A percentile compares a stretch with the other conserved stretches of the same genome.
Evolutionary conservation across 2,113 vertebrate genomes (phyloP).

Genomic region (Callospermophilus lateralis): DNA sequence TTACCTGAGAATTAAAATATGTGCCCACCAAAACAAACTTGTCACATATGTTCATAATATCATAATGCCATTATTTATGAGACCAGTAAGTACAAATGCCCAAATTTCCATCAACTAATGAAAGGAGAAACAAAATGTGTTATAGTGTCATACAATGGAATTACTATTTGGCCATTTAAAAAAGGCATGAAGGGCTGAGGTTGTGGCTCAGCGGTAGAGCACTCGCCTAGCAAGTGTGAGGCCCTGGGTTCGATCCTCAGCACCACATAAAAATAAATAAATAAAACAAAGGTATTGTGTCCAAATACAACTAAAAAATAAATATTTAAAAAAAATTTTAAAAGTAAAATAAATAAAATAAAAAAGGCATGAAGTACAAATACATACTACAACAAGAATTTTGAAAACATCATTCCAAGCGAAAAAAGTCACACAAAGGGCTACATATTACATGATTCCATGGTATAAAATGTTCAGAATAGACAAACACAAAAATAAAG

Average conservation of each 20-base stretch:
- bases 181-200: background rate
- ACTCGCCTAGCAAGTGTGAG: no score
- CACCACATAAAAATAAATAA: no score
- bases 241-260: no score
- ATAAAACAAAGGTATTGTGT: no score
- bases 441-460: background rate
- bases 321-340: no score
- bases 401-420: conserved; percentile 15
- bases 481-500: background rate
- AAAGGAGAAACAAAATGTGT: conserved; percentile 40
- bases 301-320: no score
- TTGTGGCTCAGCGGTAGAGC: no score
- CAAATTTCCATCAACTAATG: conserved; percentile 36
- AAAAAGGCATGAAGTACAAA: conserved; percentile 1
- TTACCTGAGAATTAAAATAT: conserved; percentile 24
- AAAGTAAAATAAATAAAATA: no score
- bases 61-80: background rate
- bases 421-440: conserved; percentile 24
- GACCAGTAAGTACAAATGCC: background rate
- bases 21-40: background rate
- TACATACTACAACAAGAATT: background rate
- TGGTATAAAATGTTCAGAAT: background rate
- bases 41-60: background rate
- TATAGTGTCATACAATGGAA: background rate
- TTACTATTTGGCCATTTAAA: background rate